Base-by-base conservation (phyloP, 2,888 invertebrate species). In the Prostheceraeus crozeri region DNA sequence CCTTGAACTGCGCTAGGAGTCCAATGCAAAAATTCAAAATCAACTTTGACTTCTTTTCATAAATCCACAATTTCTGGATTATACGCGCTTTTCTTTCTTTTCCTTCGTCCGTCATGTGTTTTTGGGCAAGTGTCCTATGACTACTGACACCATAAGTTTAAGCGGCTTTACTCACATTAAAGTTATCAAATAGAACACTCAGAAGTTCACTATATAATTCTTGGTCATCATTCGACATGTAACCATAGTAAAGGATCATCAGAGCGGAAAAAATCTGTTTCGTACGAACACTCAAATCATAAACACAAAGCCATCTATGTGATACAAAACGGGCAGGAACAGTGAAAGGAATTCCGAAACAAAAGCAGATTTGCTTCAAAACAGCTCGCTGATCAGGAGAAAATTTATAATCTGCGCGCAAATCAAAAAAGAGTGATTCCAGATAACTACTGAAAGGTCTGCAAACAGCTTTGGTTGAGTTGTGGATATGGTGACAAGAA, bases 401-500 rank as follows among this genome's bases (percentile, higher is more conserved):
- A 40, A 14, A 40, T 40, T 40, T 40, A 23, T 40, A 14, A 40
- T 40, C 19, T 14, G 45, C 21, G 45, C 21, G 45, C 14, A 40
- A 23, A 40, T 40, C 45, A 40, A 23, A 40, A 23, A 8, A 40
- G 45, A 40, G 45, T 40, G 45, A 40, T 19, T 40, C 45, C 45
- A 40, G 45, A 40, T 40, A 23, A 40, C 45, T 19, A 14, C 45
- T 19, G 8, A 40, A 23, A 40, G 45, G 19, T 16, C 21, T 40
- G 45, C 48, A 48, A 48, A 48, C 25, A 4, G 19, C 48, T 19
- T 48, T 48, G 10, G 48, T 48, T 16, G 48, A 48, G 28, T 48
- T 48, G 28, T 48, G 48, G 11, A 48, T 48, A 14, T 48, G 48
- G 48, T 48, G 48, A 28, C 48, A 48, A 48, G 25, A 25, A 48